phyloP scores from a whole-genome alignment of 2,113 vertebrate genomes.

The Morone saxatilis region DNA sequence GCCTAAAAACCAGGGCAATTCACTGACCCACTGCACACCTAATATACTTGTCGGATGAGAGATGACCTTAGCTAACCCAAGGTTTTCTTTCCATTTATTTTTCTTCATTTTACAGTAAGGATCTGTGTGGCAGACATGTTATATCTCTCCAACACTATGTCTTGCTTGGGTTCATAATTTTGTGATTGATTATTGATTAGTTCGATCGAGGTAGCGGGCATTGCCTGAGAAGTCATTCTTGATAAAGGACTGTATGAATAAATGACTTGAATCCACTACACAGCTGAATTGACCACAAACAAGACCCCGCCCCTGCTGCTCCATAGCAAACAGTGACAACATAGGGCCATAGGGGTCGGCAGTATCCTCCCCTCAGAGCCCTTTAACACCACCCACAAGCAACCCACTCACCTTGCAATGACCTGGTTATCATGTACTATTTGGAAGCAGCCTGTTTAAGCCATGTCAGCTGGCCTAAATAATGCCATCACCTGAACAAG shows the following conservation, averaged over 20 bases:
- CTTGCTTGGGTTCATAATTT: background rate
- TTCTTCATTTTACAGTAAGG: background rate
- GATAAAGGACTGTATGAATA: conserved; percentile 8
- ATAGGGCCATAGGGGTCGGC: conserved; percentile 29
- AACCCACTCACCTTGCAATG: conserved; percentile 57
- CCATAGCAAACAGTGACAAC: conserved; percentile 13
- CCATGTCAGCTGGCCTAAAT: conserved; percentile 69
- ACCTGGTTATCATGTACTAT: conserved; percentile 56
- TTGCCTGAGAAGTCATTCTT: conserved; percentile 2
- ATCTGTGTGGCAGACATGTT: background rate
- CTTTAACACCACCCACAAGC: conserved; percentile 11
- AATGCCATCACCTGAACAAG: conserved; percentile 72
- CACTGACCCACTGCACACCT: background rate
- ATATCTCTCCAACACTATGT: background rate
- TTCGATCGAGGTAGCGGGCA: background rate
- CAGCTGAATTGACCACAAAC: conserved; percentile 8
- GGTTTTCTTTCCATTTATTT: background rate
- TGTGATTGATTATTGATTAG: conserved; percentile 45
- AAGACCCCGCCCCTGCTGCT: background rate
- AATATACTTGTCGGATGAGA: background rate
- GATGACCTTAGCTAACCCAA: background rate
- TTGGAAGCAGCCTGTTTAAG: conserved; percentile 54
- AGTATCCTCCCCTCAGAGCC: conserved; percentile 35
- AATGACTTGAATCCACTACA: background rate
- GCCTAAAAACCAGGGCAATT: background rate